Evolutionary conservation across 2,888 invertebrate species (phyloP), one percentile per base, ranked within the genome.

Genomic region (Agriopis aurantiaria): DNA sequence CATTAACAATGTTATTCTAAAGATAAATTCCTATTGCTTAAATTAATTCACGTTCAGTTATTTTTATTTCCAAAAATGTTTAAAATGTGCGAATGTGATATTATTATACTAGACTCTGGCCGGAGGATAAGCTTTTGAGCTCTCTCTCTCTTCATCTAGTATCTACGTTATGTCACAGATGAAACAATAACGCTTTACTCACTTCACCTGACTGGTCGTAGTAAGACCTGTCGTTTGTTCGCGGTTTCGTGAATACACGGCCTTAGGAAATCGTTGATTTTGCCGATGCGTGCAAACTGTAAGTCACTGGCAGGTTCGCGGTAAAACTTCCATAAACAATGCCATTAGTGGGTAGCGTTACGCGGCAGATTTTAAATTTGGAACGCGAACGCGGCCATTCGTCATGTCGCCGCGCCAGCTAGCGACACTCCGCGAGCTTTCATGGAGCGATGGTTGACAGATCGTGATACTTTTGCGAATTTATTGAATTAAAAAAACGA

Each of bases 341-440:
- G 92, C 93, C 92, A 93, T 93, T 93, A 94, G 89, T 87, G 88
- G 75, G 84, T 83, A 85, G 81, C 92, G 88, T 93, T 94, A 94
- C 93, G 91, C 89, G 89, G 93, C 94, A 89, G 85, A 93, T 93
- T 94, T 94, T 93, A 93, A 93, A 94, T 93, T 93, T 91, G 91
- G 92, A 93, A 90, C 91, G 89, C 79, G 74, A 78, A 79, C 78
- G 80, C 86, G 81, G 88, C 92, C 91, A 93, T 94, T 92, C 92
- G 93, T 93, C 93, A 93, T 93, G 93, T 93, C 92, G 90, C 90
- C 85, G 85, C 87, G 85, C 87, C 86, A 90, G 85, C 87, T 85
- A 89, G 86, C 91, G 92, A 92, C 93, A 92, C 84, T 87, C 84
- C 82, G 85, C 75, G 73, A 76, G 80, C 81, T 81, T 78, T 79